phyloP scores from a whole-genome alignment of 1,140 invertebrate species.

The Tribolium madens region DNA sequence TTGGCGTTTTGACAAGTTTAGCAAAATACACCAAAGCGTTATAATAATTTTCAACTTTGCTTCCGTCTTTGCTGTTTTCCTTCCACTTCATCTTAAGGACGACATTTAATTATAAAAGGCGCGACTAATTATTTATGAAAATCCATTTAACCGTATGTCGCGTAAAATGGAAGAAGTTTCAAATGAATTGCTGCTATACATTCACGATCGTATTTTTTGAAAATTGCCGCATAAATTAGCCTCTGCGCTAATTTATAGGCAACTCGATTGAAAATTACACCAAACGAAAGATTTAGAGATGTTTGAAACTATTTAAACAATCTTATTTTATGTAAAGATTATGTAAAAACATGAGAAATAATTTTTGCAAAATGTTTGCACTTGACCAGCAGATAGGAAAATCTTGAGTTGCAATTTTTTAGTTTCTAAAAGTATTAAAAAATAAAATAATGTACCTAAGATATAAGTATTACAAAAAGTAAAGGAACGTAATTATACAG shows the following conservation, averaged over 20 bases:
- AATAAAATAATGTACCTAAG: too few species aligned
- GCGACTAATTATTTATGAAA: constrained; percentile 38
- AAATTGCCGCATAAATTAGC: constrained; percentile 6
- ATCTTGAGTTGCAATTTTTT: too few species aligned
- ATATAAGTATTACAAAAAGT: too few species aligned
- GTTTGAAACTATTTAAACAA: too few species aligned
- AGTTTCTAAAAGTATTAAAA: too few species aligned
- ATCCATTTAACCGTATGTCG: constrained; percentile 21
- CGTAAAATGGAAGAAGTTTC: constrained; percentile 21
- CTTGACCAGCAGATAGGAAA: too few species aligned
- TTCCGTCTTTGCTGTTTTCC: constrained; percentile 17
- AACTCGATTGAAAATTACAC: neutral
- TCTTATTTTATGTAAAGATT: too few species aligned
- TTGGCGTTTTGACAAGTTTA: neutral
- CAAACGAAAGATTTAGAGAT: neutral
- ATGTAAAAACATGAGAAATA: too few species aligned
- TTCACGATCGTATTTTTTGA: constrained; percentile 11
- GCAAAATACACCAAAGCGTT: neutral
- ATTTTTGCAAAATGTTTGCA: too few species aligned
- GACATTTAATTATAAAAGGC: constrained; percentile 31
- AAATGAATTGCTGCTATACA: constrained; percentile 34
- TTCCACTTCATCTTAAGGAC: neutral
- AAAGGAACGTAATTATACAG: too few species aligned
- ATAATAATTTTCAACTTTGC: constrained; percentile 23
- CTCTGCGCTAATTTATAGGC: neutral